Conservation (phyloP, 2,888 invertebrate species). For the Oegoconia quadripuncta region DNA sequence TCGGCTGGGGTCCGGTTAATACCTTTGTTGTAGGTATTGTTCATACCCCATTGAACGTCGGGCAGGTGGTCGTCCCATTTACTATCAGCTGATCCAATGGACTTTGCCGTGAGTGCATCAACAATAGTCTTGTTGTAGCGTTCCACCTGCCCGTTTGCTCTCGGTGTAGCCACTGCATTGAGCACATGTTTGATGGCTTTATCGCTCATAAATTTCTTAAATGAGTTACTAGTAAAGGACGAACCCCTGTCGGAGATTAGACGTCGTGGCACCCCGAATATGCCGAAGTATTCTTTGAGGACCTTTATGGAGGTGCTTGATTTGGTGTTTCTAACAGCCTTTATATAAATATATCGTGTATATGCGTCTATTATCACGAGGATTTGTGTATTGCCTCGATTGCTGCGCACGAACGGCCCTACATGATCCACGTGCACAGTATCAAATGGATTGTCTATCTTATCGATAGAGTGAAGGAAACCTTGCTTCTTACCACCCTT, state of each 20-base stretch:
- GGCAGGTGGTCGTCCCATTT: constrained; percentile 9
- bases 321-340: neutral
- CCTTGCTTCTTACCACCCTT: neutral
- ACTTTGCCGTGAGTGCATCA: constrained; percentile 6
- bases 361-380: constrained; percentile 9
- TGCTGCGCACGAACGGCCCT: constrained; percentile 8
- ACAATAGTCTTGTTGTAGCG: constrained; percentile 11
- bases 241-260: constrained; percentile 22
- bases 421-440: constrained; percentile 11
- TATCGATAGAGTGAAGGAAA: neutral
- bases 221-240: constrained; percentile 38
- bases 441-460: constrained; percentile 5
- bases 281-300: constrained; percentile 1
- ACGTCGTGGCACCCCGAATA: too few relatives aligned
- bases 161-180: constrained; percentile 25
- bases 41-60: constrained; percentile 11
- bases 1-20: constrained; percentile 7
- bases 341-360: constrained; percentile 3
- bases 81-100: constrained; percentile 5
- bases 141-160: too few relatives aligned
- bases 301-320: neutral
- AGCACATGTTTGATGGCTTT: constrained; percentile 23
- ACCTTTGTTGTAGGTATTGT: constrained; percentile 11
- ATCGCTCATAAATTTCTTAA: constrained; percentile 31
- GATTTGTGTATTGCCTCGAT: constrained; percentile 7